Evolutionary conservation across 2,888 invertebrate genomes (phyloP).

Genomic region (Erannis defoliaria): DNA sequence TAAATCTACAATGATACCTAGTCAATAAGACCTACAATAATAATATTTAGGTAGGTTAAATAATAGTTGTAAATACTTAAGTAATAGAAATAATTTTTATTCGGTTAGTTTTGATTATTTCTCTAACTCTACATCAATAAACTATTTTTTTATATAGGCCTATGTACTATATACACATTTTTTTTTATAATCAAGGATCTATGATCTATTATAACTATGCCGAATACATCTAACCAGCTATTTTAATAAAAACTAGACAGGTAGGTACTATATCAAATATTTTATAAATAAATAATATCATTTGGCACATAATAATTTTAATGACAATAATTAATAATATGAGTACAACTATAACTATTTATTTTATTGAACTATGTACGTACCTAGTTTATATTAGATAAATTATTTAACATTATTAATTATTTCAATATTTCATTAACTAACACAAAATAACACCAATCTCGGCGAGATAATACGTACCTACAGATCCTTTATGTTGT

Average conservation of each 20-base stretch:
- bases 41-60: too few relatives aligned
- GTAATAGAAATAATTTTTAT: not conserved
- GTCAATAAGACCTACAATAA: too few relatives aligned
- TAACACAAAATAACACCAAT: slow-evolving; percentile 1
- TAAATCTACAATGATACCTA: too few relatives aligned
- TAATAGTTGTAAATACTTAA: too few relatives aligned
- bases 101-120: not conserved
- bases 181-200: slow-evolving; percentile 9
- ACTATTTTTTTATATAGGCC: slow-evolving; percentile 21
- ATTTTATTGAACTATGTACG: slow-evolving; percentile 10
- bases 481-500: not conserved
- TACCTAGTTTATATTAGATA: not conserved
- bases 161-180: slow-evolving; percentile 24
- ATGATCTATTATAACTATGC: slow-evolving; percentile 18
- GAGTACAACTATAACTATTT: not conserved
- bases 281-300: slow-evolving; percentile 9
- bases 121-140: slow-evolving; percentile 15
- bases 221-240: slow-evolving; percentile 16
- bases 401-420: slow-evolving; percentile 4
- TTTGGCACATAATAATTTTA: slow-evolving; percentile 27
- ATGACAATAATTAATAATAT: slow-evolving; percentile 13
- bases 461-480: not conserved
- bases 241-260: slow-evolving; percentile 22
- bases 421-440: not conserved
- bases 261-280: slow-evolving; percentile 4